Percentiles rank a stretch among this genome's conserved stretches.
Conservation (phyloP, 2,888 invertebrate species). For the Lagria hirta region DNA sequence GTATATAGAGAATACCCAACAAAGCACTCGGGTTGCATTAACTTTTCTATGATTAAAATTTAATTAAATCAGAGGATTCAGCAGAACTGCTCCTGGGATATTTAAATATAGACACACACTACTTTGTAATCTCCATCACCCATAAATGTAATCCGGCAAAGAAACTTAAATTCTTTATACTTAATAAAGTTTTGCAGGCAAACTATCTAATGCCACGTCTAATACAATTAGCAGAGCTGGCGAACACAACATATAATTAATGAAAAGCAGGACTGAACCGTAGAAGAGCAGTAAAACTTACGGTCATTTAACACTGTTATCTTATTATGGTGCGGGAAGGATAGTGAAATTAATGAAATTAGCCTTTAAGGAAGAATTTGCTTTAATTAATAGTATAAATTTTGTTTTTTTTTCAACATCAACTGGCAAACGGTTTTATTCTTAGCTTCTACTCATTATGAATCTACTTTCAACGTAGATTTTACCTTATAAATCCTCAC, state of each 20-base stretch:
- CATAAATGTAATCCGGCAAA: constrained; percentile 13
- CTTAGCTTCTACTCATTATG: too few species aligned
- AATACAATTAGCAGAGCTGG: constrained; percentile 20
- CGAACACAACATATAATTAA: constrained; percentile 20
- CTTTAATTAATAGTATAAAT: constrained; percentile 19
- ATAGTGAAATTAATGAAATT: constrained; percentile 18
- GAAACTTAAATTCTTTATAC: constrained; percentile 20
- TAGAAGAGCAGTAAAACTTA: constrained; percentile 19
- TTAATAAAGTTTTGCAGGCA: constrained; percentile 13
- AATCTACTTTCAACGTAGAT: too few species aligned
- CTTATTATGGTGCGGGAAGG: constrained; percentile 7
- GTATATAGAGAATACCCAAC: too few species aligned
- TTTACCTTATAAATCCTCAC: too few species aligned
- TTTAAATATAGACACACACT: constrained; percentile 21
- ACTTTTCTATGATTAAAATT: constrained; percentile 10
- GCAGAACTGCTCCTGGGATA: constrained; percentile 17
- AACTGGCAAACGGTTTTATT: too few species aligned
- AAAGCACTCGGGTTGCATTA: too few species aligned
- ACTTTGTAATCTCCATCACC: constrained; percentile 12
- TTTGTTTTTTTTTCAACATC: constrained; percentile 3
- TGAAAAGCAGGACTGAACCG: constrained; percentile 13
- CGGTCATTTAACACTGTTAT: constrained; percentile 17
- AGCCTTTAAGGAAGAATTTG: constrained; percentile 7
- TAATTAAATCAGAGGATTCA: constrained; percentile 11
- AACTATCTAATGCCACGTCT: constrained; percentile 16